Evolutionary conservation across 35 echinoderm and acorn worm genomes (phyloP).

Genomic region (Holothuria glaberrima): DNA sequence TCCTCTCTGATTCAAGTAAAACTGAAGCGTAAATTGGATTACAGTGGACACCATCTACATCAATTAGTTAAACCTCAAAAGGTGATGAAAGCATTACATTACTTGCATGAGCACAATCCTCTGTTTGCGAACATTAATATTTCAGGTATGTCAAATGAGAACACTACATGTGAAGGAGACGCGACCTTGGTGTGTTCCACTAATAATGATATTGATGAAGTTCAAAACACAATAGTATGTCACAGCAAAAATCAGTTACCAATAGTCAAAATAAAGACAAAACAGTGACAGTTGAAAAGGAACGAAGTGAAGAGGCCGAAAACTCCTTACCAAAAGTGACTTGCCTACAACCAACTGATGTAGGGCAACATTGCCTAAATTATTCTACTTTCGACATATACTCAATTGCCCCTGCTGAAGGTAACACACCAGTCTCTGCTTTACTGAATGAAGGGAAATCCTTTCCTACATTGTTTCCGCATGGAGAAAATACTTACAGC

Average conservation of each 20-base stretch:
- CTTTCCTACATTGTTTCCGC: slow-evolving; percentile 28
- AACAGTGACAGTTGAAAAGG: neutral
- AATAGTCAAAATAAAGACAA: neutral
- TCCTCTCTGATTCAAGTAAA: slow-evolving; percentile 25
- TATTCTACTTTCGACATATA: slow-evolving; percentile 62
- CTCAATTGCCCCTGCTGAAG: slow-evolving; percentile 75
- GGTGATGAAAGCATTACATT: neutral
- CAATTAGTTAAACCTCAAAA: slow-evolving; percentile 42
- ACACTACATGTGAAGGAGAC: neutral
- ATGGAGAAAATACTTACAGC: neutral
- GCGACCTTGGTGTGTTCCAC: no score
- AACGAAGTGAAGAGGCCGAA: neutral
- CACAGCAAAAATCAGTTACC: neutral
- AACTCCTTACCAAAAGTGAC: slow-evolving; percentile 42
- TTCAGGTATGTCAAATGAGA: slow-evolving; percentile 12
- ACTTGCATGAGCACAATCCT: slow-evolving; percentile 1
- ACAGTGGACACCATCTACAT: slow-evolving; percentile 28
- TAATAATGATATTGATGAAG: neutral
- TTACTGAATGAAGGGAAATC: slow-evolving; percentile 46
- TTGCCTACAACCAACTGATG: slow-evolving; percentile 70
- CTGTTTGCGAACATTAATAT: slow-evolving; percentile 28
- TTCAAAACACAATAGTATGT: neutral
- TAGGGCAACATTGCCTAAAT: slow-evolving; percentile 57
- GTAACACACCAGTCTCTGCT: slow-evolving; percentile 67
- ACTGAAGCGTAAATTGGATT: slow-evolving; percentile 38